A percentile compares a stretch with the other conserved stretches of the same genome.
Conservation (phyloP, 2,113 vertebrate species). For the Hyperoodon ampullatus region DNA sequence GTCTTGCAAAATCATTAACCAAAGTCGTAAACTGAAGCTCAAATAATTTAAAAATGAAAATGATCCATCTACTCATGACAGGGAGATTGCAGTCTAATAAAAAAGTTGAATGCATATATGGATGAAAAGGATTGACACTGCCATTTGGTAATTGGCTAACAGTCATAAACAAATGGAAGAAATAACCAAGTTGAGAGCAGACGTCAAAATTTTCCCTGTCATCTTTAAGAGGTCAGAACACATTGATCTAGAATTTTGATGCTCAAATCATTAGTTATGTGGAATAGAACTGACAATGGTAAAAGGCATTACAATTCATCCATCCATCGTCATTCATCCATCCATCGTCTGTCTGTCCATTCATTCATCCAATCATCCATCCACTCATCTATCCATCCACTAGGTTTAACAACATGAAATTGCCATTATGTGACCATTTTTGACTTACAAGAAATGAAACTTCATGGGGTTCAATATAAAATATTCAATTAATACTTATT, state of each 20-base stretch:
- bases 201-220: conserved; percentile 8
- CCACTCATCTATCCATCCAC: neutral
- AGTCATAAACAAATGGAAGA: conserved; percentile 36
- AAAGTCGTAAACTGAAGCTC: conserved; percentile 62
- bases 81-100: conserved; percentile 44
- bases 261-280: neutral
- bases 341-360: neutral
- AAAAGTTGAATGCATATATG: conserved; percentile 22
- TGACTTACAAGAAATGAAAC: neutral
- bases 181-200: conserved; percentile 40
- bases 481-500: neutral
- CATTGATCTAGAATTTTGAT: neutral
- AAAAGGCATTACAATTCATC: neutral
- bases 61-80: conserved; percentile 55
- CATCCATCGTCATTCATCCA: neutral
- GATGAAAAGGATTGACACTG: conserved; percentile 18
- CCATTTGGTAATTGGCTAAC: conserved; percentile 47
- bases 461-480: conserved; percentile 13
- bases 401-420: neutral
- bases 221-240: neutral
- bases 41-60: conserved; percentile 74
- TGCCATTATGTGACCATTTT: conserved; percentile 4
- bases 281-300: neutral
- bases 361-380: neutral
- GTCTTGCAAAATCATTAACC: conserved; percentile 66